Base-by-base conservation (phyloP, 1,140 invertebrate species). In the Batillaria attramentaria region DNA sequence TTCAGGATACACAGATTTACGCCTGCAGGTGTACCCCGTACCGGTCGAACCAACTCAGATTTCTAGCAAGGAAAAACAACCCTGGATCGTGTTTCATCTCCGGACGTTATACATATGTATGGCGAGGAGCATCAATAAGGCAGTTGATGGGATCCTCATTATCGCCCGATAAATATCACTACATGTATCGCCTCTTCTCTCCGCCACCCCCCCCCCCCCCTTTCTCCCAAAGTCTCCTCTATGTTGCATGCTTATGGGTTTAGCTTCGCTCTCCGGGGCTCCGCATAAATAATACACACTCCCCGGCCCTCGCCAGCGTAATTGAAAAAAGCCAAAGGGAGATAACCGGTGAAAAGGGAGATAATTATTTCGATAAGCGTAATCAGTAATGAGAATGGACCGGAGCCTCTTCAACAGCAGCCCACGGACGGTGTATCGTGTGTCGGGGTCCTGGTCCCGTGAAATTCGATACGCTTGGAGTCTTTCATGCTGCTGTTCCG, bases 291-390 rank as follows among this genome's bases (percentile, higher is more conserved):
- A 69, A 69, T 69, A n/a, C 66, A 69, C 6, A 41, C 42, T 69
- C 66, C n/a, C n/a, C 66, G 66, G 66, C 10, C 66, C 18, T 24
- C 37, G 35, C 66, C 28, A 31, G 6, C 33, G 35, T 39, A 69
- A 69, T 69, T 69, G 66, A 69, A 66, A 33, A 66, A 41, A 69
- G 37, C 33, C 13, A 66, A 66, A n/a, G 5, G 5, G 28, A 66
- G 33, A n/a, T n/a, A n/a, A n/a, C n/a, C n/a, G n/a, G n/a, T n/a
- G n/a, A n/a, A n/a, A n/a, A n/a, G n/a, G n/a, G n/a, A 69, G 66
- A 69, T 69, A 69, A 69, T 69, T 39, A 69, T 69, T 41, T 69
- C 37, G 66, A 69, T 69, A 69, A 69, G 66, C 66, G 66, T 37
- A 69, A 69, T 69, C 66, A 69, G 37, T 4, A n/a, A 37, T 37